phyloP scores from a whole-genome alignment of 2,888 invertebrate species.

The Diarsia dahlii region DNA sequence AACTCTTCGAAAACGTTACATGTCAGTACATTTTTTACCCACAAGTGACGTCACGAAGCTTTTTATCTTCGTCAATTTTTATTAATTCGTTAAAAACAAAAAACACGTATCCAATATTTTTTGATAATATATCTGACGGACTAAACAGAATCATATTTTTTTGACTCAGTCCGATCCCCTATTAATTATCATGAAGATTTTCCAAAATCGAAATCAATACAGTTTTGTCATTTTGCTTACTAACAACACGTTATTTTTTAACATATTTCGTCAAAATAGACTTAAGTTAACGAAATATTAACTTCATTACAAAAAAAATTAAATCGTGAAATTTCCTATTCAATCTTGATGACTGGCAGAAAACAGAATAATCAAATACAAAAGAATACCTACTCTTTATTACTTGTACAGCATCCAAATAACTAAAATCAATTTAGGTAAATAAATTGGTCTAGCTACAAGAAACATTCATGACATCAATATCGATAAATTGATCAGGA shows the following conservation, averaged over 20 bases:
- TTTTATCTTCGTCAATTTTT: too few species aligned
- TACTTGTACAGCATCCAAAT: neutral
- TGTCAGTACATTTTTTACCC: too few species aligned
- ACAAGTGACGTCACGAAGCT: too few species aligned
- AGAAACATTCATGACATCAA: constrained; percentile 2
- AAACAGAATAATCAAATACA: neutral
- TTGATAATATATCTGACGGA: too few species aligned
- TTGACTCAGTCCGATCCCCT: too few species aligned
- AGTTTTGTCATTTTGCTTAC: neutral
- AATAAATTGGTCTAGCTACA: neutral
- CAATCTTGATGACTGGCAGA: neutral
- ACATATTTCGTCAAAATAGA: neutral
- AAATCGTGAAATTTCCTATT: too few species aligned
- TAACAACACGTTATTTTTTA: neutral
- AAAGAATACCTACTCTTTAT: neutral
- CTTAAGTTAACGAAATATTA: too few species aligned
- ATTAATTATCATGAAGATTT: neutral
- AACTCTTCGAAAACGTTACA: too few species aligned
- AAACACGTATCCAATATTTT: too few species aligned
- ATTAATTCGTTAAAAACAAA: too few species aligned
- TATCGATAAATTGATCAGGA: constrained; percentile 17
- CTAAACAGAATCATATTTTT: too few species aligned
- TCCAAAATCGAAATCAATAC: neutral
- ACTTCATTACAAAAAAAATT: too few species aligned
- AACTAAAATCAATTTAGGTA: neutral